phyloP scores from a whole-genome alignment of 2,113 vertebrate species.

The Ifrita kowaldi region DNA sequence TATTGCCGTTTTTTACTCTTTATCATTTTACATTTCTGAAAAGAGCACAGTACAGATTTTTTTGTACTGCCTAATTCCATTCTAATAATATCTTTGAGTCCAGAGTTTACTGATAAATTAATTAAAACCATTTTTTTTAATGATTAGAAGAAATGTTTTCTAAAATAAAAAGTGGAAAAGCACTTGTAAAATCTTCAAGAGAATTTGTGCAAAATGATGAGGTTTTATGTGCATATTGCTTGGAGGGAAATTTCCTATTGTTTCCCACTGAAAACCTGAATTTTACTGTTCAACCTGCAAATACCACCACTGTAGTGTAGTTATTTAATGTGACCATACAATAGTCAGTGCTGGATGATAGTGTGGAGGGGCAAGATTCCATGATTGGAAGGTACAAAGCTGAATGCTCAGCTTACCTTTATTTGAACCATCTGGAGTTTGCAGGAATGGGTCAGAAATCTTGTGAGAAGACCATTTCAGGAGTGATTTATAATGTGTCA shows the following conservation, averaged over 20 bases:
- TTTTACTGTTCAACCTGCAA: neutral
- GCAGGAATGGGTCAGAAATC: rapidly evolving
- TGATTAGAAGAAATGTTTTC: neutral
- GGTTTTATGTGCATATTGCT: neutral
- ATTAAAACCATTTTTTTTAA: neutral
- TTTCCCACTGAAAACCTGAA: neutral
- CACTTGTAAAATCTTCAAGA: neutral
- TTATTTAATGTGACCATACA: neutral
- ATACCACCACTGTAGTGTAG: neutral
- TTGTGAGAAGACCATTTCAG: neutral
- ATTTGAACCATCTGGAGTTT: neutral
- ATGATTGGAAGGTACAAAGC: neutral
- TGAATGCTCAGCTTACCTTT: neutral
- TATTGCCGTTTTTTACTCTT: neutral
- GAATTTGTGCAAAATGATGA: neutral
- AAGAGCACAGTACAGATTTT: neutral
- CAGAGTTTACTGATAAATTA: neutral
- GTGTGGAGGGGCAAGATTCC: neutral
- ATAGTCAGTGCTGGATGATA: neutral
- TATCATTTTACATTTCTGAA: neutral
- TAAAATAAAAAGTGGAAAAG: neutral
- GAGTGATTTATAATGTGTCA: neutral
- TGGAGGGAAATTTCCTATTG: neutral
- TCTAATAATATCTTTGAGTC: neutral
- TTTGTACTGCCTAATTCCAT: neutral